A percentile compares a stretch with the other conserved stretches of the same genome.
phyloP scores from a whole-genome alignment of 2,797 vertebrate genomes.

The Coranthus polyacanthus region DNA sequence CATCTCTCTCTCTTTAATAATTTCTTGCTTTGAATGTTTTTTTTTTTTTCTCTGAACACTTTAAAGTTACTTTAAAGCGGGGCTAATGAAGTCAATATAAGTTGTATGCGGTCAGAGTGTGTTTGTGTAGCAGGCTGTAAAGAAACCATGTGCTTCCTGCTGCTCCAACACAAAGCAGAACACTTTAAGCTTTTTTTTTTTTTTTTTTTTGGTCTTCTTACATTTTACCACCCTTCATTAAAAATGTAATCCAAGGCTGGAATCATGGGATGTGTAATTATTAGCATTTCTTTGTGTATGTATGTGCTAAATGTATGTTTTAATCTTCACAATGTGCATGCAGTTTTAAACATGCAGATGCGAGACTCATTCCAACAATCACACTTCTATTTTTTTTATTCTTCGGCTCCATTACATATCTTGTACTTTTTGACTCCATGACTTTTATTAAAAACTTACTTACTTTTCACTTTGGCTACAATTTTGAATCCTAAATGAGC shows the following conservation, averaged over 20 bases:
- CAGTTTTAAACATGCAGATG: too few relatives aligned
- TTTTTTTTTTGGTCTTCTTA: conserved; percentile 13
- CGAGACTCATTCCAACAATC: too few relatives aligned
- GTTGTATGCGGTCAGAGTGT: conserved; percentile 58
- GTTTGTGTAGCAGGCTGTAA: conserved; percentile 63
- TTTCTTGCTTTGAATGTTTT: conserved; percentile 39
- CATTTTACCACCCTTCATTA: conserved; percentile 59
- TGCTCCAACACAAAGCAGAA: conserved; percentile 55
- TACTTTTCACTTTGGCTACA: too few relatives aligned
- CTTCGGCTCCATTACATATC: background rate
- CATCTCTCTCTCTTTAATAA: conserved; percentile 19
- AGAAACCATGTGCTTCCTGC: conserved; percentile 61
- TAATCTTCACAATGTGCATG: conserved; percentile 5
- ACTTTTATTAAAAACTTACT: background rate
- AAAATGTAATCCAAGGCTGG: conserved; percentile 57
- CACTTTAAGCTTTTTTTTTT: conserved; percentile 46
- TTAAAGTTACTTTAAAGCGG: conserved; percentile 42
- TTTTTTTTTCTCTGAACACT: conserved; percentile 14
- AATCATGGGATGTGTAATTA: conserved; percentile 73
- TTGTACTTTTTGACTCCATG: conserved; percentile 2
- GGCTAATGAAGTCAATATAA: conserved; percentile 61
- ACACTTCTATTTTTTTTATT: too few relatives aligned
- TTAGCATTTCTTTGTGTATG: conserved; percentile 53
- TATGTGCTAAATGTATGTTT: conserved; percentile 13
- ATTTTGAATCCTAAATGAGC: too few relatives aligned